Percentiles rank a stretch among this genome's conserved stretches.
phyloP scores from a whole-genome alignment of 2,797 vertebrate species.

The Dicrostonyx torquatus region DNA sequence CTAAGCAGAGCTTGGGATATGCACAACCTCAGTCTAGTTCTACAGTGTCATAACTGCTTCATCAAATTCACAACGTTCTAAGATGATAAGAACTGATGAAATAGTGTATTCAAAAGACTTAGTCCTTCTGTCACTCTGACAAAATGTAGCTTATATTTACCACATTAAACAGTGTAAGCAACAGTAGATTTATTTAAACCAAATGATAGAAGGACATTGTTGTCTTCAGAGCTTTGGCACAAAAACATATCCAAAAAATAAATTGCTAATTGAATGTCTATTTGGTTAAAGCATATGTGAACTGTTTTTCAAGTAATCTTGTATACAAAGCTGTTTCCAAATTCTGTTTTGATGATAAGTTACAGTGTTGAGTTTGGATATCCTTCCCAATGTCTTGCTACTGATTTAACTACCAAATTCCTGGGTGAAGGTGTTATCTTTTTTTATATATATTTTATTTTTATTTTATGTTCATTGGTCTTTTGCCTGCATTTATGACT shows the following conservation, averaged over 20 bases:
- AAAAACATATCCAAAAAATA: background rate
- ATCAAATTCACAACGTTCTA: background rate
- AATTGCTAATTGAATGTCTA: constrained; percentile 2
- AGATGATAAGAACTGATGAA: background rate
- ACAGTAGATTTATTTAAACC: background rate
- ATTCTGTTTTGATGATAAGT: background rate
- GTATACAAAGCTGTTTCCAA: background rate
- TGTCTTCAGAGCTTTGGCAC: constrained; percentile 10
- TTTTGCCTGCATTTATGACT: background rate
- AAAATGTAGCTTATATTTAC: background rate
- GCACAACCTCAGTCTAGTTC: background rate
- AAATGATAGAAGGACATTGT: background rate
- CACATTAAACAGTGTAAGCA: background rate
- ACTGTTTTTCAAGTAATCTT: background rate
- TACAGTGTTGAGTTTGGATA: background rate
- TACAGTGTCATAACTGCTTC: background rate
- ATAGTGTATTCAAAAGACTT: background rate
- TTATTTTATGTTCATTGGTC: background rate
- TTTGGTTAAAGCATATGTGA: constrained; percentile 1
- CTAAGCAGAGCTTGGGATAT: background rate
- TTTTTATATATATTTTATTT: background rate
- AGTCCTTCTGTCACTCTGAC: background rate
- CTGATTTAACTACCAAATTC: background rate
- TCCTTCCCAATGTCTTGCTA: background rate
- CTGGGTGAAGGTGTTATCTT: background rate